Evolutionary conservation across 2,113 vertebrate species (phyloP).

Genomic region (Phylloscopus trochilus): DNA sequence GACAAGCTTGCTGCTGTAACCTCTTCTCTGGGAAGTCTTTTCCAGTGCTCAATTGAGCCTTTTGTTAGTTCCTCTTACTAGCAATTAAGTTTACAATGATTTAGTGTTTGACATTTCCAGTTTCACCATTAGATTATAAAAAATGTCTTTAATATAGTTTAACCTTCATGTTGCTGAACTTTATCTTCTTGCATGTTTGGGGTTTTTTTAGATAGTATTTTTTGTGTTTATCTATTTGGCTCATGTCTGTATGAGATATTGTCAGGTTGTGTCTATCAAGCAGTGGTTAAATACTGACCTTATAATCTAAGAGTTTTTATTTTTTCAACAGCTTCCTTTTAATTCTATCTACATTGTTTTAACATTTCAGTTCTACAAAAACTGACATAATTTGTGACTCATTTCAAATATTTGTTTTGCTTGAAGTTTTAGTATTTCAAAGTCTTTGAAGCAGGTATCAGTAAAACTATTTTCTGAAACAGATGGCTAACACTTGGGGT

Average conservation of each 20-base stretch:
- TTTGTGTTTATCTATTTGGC: background rate
- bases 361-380: background rate
- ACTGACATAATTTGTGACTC: background rate
- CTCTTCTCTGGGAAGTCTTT: background rate
- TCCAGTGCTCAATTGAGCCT: background rate
- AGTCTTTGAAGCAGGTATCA: background rate
- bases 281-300: background rate
- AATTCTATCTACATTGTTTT: background rate
- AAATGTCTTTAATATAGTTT: background rate
- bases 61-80: background rate
- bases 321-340: background rate
- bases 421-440: background rate
- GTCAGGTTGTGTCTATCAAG: background rate
- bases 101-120: background rate
- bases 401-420: background rate
- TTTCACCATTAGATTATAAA: background rate
- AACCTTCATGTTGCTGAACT: background rate
- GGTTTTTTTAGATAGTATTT: background rate
- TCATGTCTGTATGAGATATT: background rate
- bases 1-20: background rate
- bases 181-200: background rate
- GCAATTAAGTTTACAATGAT: background rate
- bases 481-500: conserved; percentile 31
- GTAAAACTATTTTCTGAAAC: conserved; percentile 12
- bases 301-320: background rate